Conservation (phyloP, 2,113 vertebrate genomes). For the Sisor rabdophorus region DNA sequence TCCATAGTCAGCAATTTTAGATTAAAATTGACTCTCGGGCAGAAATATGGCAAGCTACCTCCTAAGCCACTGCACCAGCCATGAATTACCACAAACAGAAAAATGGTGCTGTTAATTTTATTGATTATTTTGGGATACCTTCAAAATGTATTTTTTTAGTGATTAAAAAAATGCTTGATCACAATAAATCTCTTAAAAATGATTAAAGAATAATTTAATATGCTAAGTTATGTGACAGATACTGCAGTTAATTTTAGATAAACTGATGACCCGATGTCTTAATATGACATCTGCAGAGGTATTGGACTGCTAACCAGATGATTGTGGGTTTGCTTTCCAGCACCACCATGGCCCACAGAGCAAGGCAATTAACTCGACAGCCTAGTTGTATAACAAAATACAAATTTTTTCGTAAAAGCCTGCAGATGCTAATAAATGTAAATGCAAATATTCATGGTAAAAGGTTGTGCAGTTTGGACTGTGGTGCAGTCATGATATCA, state of each 20-base stretch:
- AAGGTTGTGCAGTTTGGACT: too few species aligned
- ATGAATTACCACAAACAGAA: not conserved
- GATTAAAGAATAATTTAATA: not conserved
- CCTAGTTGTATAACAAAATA: too few species aligned
- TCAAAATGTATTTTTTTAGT: not conserved
- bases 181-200: not conserved
- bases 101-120: not conserved
- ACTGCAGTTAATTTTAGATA: not conserved
- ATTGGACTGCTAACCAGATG: too few species aligned
- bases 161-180: not conserved
- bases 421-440: too few species aligned
- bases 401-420: too few species aligned
- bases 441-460: too few species aligned
- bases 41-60: not conserved
- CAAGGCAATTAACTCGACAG: too few species aligned
- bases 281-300: too few species aligned
- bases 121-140: not conserved
- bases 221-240: not conserved
- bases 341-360: too few species aligned
- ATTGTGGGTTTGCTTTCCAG: too few species aligned
- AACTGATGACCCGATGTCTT: constrained; percentile 26
- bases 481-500: too few species aligned
- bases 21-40: not conserved
- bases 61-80: not conserved
- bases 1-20: not conserved